Conservation (phyloP, 2,888 invertebrate genomes). For the Tetramorium bicarinatum region DNA sequence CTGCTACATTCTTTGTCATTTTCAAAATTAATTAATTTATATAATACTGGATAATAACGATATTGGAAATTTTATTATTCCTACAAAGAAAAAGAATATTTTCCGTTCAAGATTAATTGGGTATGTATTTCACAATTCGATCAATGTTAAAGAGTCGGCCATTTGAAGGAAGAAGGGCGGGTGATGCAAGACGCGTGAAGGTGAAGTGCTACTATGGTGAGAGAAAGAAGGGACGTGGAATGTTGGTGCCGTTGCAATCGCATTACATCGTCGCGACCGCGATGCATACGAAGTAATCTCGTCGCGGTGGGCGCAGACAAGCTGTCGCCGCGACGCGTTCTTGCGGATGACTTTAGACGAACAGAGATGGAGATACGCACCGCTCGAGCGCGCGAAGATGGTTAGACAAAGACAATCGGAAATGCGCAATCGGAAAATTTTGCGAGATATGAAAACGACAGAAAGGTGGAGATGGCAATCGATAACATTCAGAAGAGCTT, state of each 20-base stretch:
- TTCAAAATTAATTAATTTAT: slow-evolving; percentile 1
- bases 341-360: slow-evolving; percentile 58
- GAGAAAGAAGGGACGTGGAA: background rate
- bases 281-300: slow-evolving; percentile 78
- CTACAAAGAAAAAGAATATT: background rate
- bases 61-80: background rate
- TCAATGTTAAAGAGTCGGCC: slow-evolving; percentile 4
- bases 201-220: background rate
- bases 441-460: background rate
- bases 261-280: slow-evolving; percentile 72
- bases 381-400: background rate
- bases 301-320: slow-evolving; percentile 71
- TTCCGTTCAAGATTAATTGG: background rate
- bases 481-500: slow-evolving; percentile 14
- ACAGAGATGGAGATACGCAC: background rate
- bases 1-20: background rate
- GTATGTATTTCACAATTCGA: background rate
- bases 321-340: slow-evolving; percentile 70
- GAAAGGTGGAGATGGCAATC: background rate
- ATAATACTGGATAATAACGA: background rate
- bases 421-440: slow-evolving; percentile 34
- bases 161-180: slow-evolving; percentile 12
- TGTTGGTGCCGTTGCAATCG: slow-evolving; percentile 67
- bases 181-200: slow-evolving; percentile 17
- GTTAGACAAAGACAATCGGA: slow-evolving; percentile 19